Conservation (phyloP, 1,140 invertebrate species). For the Drosophila novamexicana region DNA sequence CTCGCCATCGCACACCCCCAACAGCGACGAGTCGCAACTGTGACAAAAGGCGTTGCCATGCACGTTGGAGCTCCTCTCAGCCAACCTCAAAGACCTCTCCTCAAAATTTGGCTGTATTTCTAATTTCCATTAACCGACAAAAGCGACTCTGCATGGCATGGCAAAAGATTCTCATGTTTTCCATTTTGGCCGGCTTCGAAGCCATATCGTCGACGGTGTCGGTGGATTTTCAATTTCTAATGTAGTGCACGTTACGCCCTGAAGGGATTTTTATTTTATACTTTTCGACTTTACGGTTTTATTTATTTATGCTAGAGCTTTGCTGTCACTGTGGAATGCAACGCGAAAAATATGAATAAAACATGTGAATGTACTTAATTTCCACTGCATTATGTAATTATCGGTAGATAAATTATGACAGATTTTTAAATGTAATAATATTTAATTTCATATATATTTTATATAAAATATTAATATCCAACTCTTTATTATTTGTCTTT, state of each 20-base stretch:
- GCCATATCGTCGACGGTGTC: constrained; percentile 61
- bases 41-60: constrained; percentile 82
- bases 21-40: constrained; percentile 53
- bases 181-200: constrained; percentile 55
- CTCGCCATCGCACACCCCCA: constrained; percentile 35
- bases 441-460: no score
- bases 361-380: not conserved
- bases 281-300: constrained; percentile 69
- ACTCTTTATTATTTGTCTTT: no score
- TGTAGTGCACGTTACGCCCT: constrained; percentile 82
- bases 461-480: no score
- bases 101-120: constrained; percentile 42
- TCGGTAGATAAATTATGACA: not conserved
- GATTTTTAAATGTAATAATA: no score
- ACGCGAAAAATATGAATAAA: not conserved
- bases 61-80: constrained; percentile 51
- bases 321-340: constrained; percentile 45
- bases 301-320: constrained; percentile 67
- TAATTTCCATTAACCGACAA: constrained; percentile 71
- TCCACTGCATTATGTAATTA: not conserved
- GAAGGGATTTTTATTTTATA: constrained; percentile 79
- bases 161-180: constrained; percentile 79
- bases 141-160: constrained; percentile 37
- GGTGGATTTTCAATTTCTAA: constrained; percentile 83
- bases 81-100: constrained; percentile 47